phyloP scores from a whole-genome alignment of 2,113 vertebrate genomes.

The Telmatochromis sp. region DNA sequence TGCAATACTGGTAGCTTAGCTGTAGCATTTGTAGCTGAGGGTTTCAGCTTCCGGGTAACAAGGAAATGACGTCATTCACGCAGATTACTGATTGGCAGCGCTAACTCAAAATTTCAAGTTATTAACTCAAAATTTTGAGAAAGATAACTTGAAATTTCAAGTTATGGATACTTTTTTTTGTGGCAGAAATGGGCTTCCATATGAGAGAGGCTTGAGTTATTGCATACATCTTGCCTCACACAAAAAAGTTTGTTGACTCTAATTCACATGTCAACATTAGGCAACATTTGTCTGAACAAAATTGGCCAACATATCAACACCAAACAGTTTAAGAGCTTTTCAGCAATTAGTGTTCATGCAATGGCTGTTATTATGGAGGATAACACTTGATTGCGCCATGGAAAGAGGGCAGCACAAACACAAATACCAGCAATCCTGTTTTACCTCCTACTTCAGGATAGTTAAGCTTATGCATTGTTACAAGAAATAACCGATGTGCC shows the following conservation, averaged over 20 bases:
- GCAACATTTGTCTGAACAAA: background rate
- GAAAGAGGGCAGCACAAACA: background rate
- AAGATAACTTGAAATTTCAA: background rate
- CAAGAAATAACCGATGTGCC: background rate
- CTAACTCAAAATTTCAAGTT: background rate
- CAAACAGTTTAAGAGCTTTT: background rate
- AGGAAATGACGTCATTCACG: fast-evolving
- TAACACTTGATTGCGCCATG: background rate
- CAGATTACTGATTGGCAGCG: background rate
- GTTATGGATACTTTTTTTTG: background rate
- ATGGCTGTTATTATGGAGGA: background rate
- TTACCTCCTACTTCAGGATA: background rate
- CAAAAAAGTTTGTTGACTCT: background rate
- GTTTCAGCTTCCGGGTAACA: background rate
- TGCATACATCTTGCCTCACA: background rate
- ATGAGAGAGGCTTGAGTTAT: background rate
- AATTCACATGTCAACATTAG: background rate
- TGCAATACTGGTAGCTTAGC: background rate
- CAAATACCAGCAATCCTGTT: background rate
- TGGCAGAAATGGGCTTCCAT: background rate
- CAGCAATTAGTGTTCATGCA: background rate
- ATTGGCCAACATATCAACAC: background rate
- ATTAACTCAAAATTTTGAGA: background rate
- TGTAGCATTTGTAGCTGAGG: background rate
- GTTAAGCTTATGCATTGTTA: background rate